phyloP scores from a whole-genome alignment of 2,888 invertebrate species.

The Spatulosminthurus flaviceps region DNA sequence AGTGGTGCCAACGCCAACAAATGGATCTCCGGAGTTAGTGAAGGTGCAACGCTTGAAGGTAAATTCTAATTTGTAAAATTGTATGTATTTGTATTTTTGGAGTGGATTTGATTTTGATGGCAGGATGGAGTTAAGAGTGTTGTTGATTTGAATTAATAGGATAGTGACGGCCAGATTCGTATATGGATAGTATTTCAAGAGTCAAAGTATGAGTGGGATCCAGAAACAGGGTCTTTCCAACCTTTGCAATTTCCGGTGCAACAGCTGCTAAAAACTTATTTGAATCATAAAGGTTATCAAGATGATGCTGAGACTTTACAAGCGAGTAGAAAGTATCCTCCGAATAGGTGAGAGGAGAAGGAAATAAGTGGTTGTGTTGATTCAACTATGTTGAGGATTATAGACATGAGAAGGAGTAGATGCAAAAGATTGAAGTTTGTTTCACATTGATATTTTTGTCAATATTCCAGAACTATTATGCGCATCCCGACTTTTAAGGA shows the following conservation, averaged over 20 bases:
- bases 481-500: slow-evolving; percentile 96
- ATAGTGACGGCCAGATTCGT: slow-evolving; percentile 69
- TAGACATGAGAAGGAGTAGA: too few relatives aligned
- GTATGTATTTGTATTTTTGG: too few relatives aligned
- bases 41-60: slow-evolving; percentile 76
- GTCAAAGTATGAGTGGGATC: slow-evolving; percentile 92
- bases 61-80: slow-evolving; percentile 49
- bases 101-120: too few relatives aligned
- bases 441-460: neutral
- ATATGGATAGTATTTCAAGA: slow-evolving; percentile 97
- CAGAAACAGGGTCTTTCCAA: slow-evolving; percentile 80
- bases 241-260: slow-evolving; percentile 87
- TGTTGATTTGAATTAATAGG: slow-evolving; percentile 60
- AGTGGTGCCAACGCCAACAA: slow-evolving; percentile 95
- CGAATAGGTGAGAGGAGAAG: slow-evolving; percentile 88
- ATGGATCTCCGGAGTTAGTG: slow-evolving; percentile 96
- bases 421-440: too few relatives aligned
- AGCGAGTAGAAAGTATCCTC: slow-evolving; percentile 85
- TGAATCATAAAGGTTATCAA: slow-evolving; percentile 85
- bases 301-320: slow-evolving; percentile 81
- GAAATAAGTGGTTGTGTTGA: too few relatives aligned
- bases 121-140: neutral
- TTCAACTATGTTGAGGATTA: too few relatives aligned
- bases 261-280: slow-evolving; percentile 76
- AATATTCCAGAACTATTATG: slow-evolving; percentile 73